Evolutionary conservation across 2,888 invertebrate species (phyloP).

Genomic region (Axea sp.): DNA sequence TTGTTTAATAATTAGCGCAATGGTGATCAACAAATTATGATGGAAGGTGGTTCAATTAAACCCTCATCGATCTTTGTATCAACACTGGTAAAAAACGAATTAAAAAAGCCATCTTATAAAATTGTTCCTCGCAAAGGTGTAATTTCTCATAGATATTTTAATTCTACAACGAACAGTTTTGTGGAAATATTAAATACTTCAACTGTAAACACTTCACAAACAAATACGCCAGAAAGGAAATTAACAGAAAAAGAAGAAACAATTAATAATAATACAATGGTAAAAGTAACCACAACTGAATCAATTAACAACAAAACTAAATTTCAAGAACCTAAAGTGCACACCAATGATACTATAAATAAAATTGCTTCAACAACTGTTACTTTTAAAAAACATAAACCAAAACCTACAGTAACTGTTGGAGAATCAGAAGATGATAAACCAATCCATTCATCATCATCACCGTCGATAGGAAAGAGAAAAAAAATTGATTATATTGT

Average conservation of each 20-base stretch:
- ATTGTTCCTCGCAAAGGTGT: slow-evolving; percentile 41
- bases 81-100: slow-evolving; percentile 8
- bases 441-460: slow-evolving; percentile 70
- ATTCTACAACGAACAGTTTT: neutral
- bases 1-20: too few relatives aligned
- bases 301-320: too few relatives aligned
- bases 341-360: neutral
- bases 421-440: slow-evolving; percentile 78
- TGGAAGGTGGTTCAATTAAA: slow-evolving; percentile 32
- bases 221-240: too few relatives aligned
- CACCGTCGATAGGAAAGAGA: slow-evolving; percentile 69
- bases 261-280: too few relatives aligned
- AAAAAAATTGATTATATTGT: slow-evolving; percentile 83
- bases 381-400: slow-evolving; percentile 78
- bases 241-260: neutral
- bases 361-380: slow-evolving; percentile 61
- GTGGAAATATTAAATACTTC: neutral
- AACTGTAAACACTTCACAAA: neutral
- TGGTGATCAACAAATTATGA: slow-evolving; percentile 23
- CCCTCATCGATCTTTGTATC: slow-evolving; percentile 13
- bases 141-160: slow-evolving; percentile 1
- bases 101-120: slow-evolving; percentile 10
- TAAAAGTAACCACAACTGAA: too few relatives aligned
- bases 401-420: slow-evolving; percentile 81
- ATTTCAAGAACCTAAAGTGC: too few relatives aligned